phyloP scores from a whole-genome alignment of 2,888 invertebrate species.

The Pollenia amentaria region DNA sequence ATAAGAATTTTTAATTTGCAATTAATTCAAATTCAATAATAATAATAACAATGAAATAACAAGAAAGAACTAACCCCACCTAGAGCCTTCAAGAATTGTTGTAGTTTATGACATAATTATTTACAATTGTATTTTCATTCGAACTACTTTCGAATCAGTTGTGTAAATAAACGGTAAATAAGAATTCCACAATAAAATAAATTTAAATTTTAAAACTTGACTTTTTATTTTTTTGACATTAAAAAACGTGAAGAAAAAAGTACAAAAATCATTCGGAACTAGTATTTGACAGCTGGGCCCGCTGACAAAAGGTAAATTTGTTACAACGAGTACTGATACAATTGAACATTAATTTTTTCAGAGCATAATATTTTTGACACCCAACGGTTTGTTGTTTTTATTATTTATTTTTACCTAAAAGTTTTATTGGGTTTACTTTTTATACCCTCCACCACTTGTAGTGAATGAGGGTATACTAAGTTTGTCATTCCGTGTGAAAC shows the following conservation, averaged over 20 bases:
- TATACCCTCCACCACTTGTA: no score
- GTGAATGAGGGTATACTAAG: no score
- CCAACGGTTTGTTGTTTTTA: not conserved
- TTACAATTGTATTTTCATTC: not conserved
- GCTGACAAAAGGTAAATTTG: not conserved
- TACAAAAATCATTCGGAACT: not conserved
- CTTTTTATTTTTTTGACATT: conserved; percentile 29
- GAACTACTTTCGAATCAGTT: not conserved
- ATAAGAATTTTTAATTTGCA: not conserved
- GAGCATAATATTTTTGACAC: conserved; percentile 13
- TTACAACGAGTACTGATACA: not conserved
- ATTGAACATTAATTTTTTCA: no score
- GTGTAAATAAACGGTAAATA: not conserved
- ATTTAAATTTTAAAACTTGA: conserved; percentile 4
- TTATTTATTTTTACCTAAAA: not conserved
- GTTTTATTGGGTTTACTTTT: not conserved
- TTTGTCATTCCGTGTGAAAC: no score
- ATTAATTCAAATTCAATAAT: not conserved
- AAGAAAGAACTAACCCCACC: not conserved
- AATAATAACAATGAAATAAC: not conserved
- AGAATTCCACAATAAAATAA: not conserved
- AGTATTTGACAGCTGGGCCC: conserved; percentile 13
- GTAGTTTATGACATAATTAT: not conserved
- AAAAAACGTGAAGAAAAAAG: not conserved
- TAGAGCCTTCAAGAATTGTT: not conserved